Base-by-base conservation (phyloP, 2,888 invertebrate species). In the Tenthredo distinguenda region DNA sequence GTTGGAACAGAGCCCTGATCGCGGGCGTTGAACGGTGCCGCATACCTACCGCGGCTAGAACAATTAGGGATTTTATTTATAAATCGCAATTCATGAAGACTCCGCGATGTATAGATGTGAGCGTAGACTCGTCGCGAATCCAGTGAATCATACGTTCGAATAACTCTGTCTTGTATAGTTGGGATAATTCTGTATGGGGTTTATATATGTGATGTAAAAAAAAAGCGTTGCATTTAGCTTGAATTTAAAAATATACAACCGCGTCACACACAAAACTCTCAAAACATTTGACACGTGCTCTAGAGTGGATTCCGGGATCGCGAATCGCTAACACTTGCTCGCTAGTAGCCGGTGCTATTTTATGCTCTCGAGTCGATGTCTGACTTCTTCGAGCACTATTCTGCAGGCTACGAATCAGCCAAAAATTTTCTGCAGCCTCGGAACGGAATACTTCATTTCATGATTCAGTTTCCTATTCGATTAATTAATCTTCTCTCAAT, bases 51-150 rank as follows among this genome's bases (percentile, higher is more conserved):
- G 68, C 2, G 79, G 37, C 31, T 15, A 40, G 37, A 72, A 82
- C 79, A 85, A 83, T 85, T 72, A 82, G n/a, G 62, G 12, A 85
- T 81, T 55, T 83, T 85, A 82, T 74, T 81, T 83, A 85, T 82
- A 68, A 74, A 65, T 77, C 50, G 55, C 55, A 50, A 47, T 76
- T 84, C 83, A 84, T 58, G 72, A 55, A 72, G 12, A 62, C 18
- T 21, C 50, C 4, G 9, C 5, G 26, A 43, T 21, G 15, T n/a
- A 77, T 43, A 77, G 77, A 47, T 50, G 26, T 10, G 37, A n/a
- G 31, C 74, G 43, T 74, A 74, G 47, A 43, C 34, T 31, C 6
- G 31, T 18, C 18, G 77, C 26, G 31, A 55, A 77, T 50, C 34
- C n/a, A 55, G 31, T 55, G 77, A 77, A 77, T 77, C 77, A 77